A percentile compares a stretch with the other conserved stretches of the same genome.
Conservation (phyloP, 2,797 vertebrate species). For the Sandelia bainsii region DNA sequence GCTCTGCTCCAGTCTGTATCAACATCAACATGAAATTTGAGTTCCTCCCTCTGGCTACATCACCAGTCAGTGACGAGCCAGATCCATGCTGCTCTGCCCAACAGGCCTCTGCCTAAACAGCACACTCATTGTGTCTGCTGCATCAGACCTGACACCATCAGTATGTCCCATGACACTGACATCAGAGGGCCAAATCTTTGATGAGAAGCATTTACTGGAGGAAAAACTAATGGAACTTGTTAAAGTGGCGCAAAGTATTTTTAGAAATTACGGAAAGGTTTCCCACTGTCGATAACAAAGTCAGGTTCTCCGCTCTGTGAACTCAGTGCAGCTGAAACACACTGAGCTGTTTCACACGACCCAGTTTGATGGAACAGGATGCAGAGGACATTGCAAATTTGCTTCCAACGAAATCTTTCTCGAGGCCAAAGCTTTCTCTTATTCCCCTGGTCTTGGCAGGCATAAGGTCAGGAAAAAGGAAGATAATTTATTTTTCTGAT, state of each 20-base stretch:
- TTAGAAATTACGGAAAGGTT: not conserved
- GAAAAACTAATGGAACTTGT: not conserved
- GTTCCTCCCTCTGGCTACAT: conserved; percentile 16
- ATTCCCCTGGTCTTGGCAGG: conserved; percentile 28
- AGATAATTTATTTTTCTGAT: conserved; percentile 10
- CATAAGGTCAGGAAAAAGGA: conserved; percentile 5
- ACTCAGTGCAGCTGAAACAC: conserved; percentile 15
- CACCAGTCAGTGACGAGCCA: conserved; percentile 26
- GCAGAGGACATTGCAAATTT: conserved; percentile 33
- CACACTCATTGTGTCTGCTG: conserved; percentile 24
- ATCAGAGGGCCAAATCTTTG: conserved; percentile 8
- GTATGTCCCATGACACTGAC: conserved; percentile 44
- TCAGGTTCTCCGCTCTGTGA: conserved; percentile 6
- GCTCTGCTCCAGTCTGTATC: not conserved
- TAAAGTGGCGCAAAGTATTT: not conserved
- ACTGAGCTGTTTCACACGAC: conserved; percentile 24
- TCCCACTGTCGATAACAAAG: not conserved
- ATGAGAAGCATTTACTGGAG: conserved; percentile 7
- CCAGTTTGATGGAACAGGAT: conserved; percentile 31
- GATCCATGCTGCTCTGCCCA: conserved; percentile 23
- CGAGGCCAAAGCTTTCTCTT: conserved; percentile 20
- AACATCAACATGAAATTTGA: conserved; percentile 21
- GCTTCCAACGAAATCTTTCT: conserved; percentile 37
- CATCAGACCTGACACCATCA: conserved; percentile 33
- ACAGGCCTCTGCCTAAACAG: conserved; percentile 40